Conservation (phyloP, 2,113 vertebrate species). For the Carollia perspicillata region DNA sequence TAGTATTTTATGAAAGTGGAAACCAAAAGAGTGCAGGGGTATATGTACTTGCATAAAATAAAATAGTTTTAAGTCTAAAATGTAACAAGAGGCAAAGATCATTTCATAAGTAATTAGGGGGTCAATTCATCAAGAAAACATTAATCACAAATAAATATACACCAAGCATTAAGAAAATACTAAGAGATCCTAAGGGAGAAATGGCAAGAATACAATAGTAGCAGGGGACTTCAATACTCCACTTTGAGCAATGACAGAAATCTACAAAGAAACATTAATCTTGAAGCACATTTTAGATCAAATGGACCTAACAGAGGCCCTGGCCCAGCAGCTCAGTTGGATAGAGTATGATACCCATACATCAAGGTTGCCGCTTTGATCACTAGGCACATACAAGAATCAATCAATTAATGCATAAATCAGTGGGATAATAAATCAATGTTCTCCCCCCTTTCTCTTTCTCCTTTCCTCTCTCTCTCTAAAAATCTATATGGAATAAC, state of each 20-base stretch:
- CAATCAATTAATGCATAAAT: too few relatives aligned
- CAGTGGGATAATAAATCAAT: too few relatives aligned
- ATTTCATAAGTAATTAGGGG: background rate
- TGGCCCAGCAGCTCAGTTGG: too few relatives aligned
- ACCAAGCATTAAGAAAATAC: background rate
- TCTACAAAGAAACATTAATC: background rate
- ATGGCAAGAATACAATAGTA: background rate
- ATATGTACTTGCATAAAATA: background rate
- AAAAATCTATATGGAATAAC: too few relatives aligned
- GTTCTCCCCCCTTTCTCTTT: too few relatives aligned
- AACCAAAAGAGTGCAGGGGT: background rate
- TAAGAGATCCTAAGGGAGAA: background rate
- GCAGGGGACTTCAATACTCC: background rate
- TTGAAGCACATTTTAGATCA: background rate
- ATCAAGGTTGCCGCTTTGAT: too few relatives aligned
- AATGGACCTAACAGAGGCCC: background rate
- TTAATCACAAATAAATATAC: background rate
- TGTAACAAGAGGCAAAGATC: background rate
- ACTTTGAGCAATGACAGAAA: background rate
- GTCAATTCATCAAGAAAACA: background rate
- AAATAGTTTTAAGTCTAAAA: background rate
- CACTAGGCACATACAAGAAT: too few relatives aligned
- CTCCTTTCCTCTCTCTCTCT: too few relatives aligned
- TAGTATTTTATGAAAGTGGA: background rate
- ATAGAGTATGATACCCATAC: too few relatives aligned